phyloP scores from a whole-genome alignment of 2,797 vertebrate genomes.

The Eidolon dupreanum region DNA sequence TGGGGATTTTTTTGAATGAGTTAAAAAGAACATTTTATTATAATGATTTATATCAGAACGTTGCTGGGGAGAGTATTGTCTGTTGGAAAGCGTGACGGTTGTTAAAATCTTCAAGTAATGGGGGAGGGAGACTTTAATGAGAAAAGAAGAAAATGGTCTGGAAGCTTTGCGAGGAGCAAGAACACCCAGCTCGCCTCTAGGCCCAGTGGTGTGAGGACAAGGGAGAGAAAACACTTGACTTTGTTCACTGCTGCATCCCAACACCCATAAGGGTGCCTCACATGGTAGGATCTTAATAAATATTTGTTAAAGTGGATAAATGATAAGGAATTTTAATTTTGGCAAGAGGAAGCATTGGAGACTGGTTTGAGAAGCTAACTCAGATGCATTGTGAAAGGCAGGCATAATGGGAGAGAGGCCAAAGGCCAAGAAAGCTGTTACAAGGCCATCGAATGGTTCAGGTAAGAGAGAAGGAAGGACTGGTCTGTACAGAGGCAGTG shows the following conservation, averaged over 20 bases:
- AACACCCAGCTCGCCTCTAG: background rate
- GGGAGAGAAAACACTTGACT: background rate
- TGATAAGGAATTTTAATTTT: background rate
- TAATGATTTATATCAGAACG: background rate
- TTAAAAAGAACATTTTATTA: background rate
- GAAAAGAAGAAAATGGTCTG: background rate
- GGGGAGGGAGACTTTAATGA: background rate
- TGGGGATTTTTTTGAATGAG: background rate
- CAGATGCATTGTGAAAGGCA: background rate
- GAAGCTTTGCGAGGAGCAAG: background rate
- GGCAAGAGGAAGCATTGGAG: background rate
- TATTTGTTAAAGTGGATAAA: background rate
- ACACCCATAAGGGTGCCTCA: background rate
- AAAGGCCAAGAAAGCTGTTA: background rate
- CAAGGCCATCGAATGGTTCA: background rate
- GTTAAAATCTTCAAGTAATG: background rate
- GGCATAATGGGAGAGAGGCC: background rate
- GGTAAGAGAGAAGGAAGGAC: background rate
- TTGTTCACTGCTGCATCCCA: too few species aligned
- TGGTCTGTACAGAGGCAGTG: background rate
- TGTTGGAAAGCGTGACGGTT: background rate
- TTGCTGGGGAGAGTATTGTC: too few species aligned
- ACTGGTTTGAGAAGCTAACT: background rate
- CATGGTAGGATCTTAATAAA: background rate
- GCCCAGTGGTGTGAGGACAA: background rate